Evolutionary conservation across 2,888 invertebrate genomes (phyloP).

Genomic region (Stenurella melanura): DNA sequence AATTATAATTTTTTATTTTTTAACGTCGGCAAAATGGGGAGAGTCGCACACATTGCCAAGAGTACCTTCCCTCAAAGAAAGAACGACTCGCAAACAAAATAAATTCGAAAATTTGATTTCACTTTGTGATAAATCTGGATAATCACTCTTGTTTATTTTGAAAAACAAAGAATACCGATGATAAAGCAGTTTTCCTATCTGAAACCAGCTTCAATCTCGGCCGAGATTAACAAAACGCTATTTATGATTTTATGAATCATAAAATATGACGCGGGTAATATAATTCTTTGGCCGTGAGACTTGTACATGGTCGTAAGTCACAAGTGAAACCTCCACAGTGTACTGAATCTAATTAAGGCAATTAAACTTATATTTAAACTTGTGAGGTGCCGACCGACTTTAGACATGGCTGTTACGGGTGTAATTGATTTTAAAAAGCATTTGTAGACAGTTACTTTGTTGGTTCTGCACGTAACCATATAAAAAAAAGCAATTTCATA

Average conservation of each 20-base stretch:
- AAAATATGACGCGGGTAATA: background rate
- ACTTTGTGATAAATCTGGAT: background rate
- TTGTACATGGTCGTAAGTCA: background rate
- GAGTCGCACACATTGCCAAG: too few relatives aligned
- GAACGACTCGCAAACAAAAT: too few relatives aligned
- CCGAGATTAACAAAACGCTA: background rate
- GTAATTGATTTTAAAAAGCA: too few relatives aligned
- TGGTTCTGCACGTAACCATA: too few relatives aligned
- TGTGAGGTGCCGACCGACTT: background rate
- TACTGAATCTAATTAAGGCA: background rate
- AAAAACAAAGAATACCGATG: background rate
- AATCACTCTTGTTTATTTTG: background rate
- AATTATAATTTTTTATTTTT: too few relatives aligned
- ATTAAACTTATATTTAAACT: background rate
- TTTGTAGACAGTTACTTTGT: too few relatives aligned
- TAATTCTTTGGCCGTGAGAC: background rate
- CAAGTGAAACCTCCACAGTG: background rate
- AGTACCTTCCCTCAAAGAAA: too few relatives aligned
- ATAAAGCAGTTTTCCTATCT: background rate
- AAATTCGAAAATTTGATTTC: background rate
- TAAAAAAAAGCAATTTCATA: too few relatives aligned
- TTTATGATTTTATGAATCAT: background rate
- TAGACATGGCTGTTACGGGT: background rate
- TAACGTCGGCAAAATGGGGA: too few relatives aligned
- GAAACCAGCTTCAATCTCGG: background rate